These are phyloP conservation scores for Allolobophora icterica DNA, from an alignment of 2,888 invertebrate species.

Conservation along the genomic window DNA sequence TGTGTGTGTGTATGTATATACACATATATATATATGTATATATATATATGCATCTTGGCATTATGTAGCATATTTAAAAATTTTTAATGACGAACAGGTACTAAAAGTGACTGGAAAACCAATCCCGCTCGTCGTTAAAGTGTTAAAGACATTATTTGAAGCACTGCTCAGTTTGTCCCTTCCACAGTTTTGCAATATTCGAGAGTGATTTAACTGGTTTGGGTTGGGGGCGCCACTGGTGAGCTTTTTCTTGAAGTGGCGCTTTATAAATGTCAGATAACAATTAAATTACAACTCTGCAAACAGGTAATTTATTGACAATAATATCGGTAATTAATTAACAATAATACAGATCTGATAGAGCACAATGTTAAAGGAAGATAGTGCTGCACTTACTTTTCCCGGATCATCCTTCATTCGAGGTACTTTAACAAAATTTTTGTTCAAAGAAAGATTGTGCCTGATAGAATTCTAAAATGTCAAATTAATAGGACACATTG, in stretches of 20 bases:
- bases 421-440: slow-evolving; percentile 77
- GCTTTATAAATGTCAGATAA: no score
- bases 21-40: no score
- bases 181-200: no score
- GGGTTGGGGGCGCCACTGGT: no score
- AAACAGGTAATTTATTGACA: background rate
- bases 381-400: slow-evolving; percentile 67
- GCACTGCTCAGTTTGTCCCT: no score
- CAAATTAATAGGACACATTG: background rate
- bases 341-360: background rate
- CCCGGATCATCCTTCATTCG: slow-evolving; percentile 78
- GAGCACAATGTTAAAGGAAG: no score
- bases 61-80: background rate
- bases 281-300: background rate
- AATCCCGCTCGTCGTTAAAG: no score
- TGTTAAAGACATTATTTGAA: no score
- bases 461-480: slow-evolving; percentile 75
- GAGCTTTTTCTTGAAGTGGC: no score
- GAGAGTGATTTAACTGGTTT: no score
- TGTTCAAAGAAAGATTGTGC: slow-evolving; percentile 76
- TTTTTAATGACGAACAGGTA: background rate
- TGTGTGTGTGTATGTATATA: no score
- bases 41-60: background rate
- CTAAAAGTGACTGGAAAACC: no score
- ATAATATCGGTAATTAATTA: background rate